Evolutionary conservation across 2,888 invertebrate species (phyloP).

Genomic region (Athetis lepigone): DNA sequence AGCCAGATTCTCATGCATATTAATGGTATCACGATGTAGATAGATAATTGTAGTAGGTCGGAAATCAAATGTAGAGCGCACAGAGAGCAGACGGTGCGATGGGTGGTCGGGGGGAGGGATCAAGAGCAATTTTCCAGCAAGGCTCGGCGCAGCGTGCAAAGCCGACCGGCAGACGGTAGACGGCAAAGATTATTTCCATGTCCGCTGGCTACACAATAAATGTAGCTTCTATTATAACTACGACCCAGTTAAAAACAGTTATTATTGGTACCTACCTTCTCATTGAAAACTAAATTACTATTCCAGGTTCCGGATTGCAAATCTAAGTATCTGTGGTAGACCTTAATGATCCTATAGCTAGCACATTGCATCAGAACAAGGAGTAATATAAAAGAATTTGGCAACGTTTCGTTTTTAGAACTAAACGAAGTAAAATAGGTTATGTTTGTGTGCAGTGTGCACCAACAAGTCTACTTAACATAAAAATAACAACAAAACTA

Average conservation of each 20-base stretch:
- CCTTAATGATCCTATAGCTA: slow-evolving; percentile 10
- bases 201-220: slow-evolving; percentile 55
- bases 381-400: slow-evolving; percentile 18
- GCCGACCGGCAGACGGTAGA: slow-evolving; percentile 57
- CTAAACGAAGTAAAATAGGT: slow-evolving; percentile 20
- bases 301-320: slow-evolving; percentile 23
- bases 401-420: slow-evolving; percentile 20
- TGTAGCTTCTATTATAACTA: slow-evolving; percentile 39
- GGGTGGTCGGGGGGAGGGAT: slow-evolving; percentile 69
- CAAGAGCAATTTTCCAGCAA: slow-evolving; percentile 84
- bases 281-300: slow-evolving; percentile 46
- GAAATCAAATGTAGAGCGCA: slow-evolving; percentile 74
- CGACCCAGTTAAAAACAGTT: slow-evolving; percentile 40
- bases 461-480: slow-evolving; percentile 10
- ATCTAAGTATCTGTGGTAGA: slow-evolving; percentile 24
- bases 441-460: slow-evolving; percentile 18
- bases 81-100: slow-evolving; percentile 68
- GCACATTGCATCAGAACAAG: slow-evolving; percentile 8
- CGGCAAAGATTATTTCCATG: slow-evolving; percentile 67
- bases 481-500: background rate
- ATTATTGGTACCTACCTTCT: slow-evolving; percentile 25
- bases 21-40: slow-evolving; percentile 59
- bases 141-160: slow-evolving; percentile 65
- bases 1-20: slow-evolving; percentile 64
- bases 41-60: slow-evolving; percentile 72